Conservation (phyloP, 1,140 invertebrate species). For the Eupristina koningsbergeri region DNA sequence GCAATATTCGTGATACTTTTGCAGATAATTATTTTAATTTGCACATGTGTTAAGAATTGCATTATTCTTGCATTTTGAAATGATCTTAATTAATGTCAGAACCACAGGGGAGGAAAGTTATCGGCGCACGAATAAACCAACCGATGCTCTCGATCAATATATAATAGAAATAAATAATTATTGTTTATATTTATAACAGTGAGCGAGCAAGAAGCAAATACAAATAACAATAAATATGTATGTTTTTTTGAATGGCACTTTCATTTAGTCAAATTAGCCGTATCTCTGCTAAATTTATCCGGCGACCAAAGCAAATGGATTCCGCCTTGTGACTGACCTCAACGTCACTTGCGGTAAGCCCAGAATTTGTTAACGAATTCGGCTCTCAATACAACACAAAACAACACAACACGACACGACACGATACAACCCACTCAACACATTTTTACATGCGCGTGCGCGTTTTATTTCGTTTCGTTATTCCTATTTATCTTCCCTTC, state of each 20-base stretch:
- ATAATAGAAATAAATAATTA: neutral
- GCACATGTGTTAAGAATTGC: neutral
- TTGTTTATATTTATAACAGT: neutral
- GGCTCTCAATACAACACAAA: neutral
- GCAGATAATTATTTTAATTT: neutral
- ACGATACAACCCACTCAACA: neutral
- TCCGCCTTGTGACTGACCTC: neutral
- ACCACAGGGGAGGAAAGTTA: too few relatives aligned
- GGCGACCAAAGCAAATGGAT: conserved; percentile 12
- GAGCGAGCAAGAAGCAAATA: neutral
- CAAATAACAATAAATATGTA: neutral
- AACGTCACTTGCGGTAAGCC: neutral
- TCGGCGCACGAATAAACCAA: too few relatives aligned
- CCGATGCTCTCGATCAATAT: neutral
- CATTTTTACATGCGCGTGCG: neutral
- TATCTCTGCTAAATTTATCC: conserved; percentile 35
- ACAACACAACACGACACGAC: too few relatives aligned
- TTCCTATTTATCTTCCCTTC: neutral
- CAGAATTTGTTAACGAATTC: neutral
- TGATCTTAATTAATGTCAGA: too few relatives aligned
- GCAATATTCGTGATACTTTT: neutral
- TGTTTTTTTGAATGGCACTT: neutral
- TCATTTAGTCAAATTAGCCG: conserved; percentile 23
- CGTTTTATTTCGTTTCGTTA: neutral
- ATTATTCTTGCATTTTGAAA: neutral